A percentile compares a stretch with the other conserved stretches of the same genome.
Conservation (phyloP, 2,113 vertebrate genomes). For the Phylloscopus trochiloides region DNA sequence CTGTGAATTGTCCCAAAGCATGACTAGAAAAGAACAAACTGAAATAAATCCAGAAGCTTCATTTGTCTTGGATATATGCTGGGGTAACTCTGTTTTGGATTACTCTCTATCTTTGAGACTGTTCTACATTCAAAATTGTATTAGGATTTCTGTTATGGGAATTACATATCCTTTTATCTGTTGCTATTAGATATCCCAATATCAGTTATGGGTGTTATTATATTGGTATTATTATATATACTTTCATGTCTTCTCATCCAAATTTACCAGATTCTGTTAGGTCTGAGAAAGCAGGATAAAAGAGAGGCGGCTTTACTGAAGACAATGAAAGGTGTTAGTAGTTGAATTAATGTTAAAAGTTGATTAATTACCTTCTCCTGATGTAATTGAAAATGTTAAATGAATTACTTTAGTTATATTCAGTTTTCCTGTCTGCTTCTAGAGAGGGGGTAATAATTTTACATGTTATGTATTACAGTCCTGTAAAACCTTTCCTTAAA, state of each 20-base stretch:
- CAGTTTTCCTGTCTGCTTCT: constrained; percentile 39
- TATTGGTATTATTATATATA: not conserved
- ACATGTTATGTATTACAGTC: constrained; percentile 27
- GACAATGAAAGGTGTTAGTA: constrained; percentile 45
- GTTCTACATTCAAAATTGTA: not conserved
- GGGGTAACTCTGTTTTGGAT: not conserved
- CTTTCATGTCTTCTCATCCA: not conserved
- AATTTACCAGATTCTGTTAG: not conserved
- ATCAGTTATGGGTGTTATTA: not conserved
- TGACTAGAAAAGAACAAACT: not conserved
- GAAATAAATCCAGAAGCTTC: not conserved
- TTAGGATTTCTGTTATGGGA: not conserved
- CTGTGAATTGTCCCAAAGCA: not conserved
- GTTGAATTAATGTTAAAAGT: constrained; percentile 51
- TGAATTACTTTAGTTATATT: constrained; percentile 51
- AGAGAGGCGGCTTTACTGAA: constrained; percentile 37
- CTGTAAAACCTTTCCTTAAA: constrained; percentile 51
- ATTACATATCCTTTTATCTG: not conserved
- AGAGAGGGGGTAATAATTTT: constrained; percentile 63
- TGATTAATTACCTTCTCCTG: constrained; percentile 68
- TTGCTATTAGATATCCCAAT: not conserved
- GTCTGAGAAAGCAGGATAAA: constrained; percentile 30
- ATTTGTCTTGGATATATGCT: not conserved
- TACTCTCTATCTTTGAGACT: not conserved
- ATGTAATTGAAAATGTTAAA: constrained; percentile 66